Conservation (phyloP, 2,888 invertebrate species). For the Brassicogethes aeneus region DNA sequence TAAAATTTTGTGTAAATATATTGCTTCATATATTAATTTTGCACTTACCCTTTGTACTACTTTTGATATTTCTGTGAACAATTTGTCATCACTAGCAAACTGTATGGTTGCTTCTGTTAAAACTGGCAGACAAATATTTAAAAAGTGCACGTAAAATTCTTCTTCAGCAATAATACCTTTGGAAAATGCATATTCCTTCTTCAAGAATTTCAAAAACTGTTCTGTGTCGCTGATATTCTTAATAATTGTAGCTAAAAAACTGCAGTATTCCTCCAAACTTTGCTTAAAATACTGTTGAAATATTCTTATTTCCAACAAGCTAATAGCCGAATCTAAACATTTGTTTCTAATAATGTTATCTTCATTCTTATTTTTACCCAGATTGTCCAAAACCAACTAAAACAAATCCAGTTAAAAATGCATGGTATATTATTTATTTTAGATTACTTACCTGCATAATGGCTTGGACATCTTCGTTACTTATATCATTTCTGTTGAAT, state of each 20-base stretch:
- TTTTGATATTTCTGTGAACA: conserved; percentile 15
- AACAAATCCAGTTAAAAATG: no score
- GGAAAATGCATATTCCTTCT: conserved; percentile 18
- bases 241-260: conserved; percentile 20
- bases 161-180: conserved; percentile 15
- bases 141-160: conserved; percentile 17
- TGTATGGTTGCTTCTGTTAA: conserved; percentile 13
- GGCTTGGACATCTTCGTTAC: conserved; percentile 21
- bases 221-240: conserved; percentile 11
- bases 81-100: conserved; percentile 12
- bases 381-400: no score
- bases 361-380: no score
- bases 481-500: conserved; percentile 24
- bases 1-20: conserved; percentile 19
- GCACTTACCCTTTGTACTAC: conserved; percentile 21
- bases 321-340: not conserved
- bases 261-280: conserved; percentile 23
- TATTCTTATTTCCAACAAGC: conserved; percentile 18
- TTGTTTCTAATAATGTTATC: no score
- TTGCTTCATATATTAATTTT: conserved; percentile 7
- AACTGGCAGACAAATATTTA: conserved; percentile 11
- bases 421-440: no score
- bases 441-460: conserved; percentile 15
- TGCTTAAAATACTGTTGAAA: conserved; percentile 29
- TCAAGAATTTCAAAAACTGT: conserved; percentile 15